Conservation (phyloP, 2,797 vertebrate genomes). For the Cynodonichthys magdalenae region DNA sequence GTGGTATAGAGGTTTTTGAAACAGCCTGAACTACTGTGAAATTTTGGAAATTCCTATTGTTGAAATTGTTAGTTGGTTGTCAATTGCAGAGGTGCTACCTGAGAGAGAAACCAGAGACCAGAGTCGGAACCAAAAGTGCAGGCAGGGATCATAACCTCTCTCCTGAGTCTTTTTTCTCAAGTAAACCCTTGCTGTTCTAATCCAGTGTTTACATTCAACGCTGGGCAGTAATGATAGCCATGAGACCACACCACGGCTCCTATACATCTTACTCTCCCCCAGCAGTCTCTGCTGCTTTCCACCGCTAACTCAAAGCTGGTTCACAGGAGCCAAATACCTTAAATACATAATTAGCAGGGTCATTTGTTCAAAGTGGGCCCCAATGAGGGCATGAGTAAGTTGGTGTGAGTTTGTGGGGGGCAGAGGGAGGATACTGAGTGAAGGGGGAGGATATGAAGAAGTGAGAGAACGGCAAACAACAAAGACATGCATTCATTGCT, state of each 20-base stretch:
- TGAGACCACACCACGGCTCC: conserved; percentile 69
- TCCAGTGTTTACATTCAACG: conserved; percentile 75
- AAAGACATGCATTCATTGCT: conserved; percentile 77
- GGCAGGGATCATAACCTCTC: conserved; percentile 43
- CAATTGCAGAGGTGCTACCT: conserved; percentile 41
- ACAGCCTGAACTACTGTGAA: too few species aligned
- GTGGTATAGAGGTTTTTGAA: too few species aligned
- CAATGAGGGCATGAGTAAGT: conserved; percentile 58
- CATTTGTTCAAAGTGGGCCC: conserved; percentile 73
- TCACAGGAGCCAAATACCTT: conserved; percentile 82
- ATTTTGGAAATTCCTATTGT: too few species aligned
- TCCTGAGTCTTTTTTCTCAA: conserved; percentile 52
- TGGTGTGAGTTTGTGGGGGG: conserved; percentile 58
- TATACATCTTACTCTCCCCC: conserved; percentile 34
- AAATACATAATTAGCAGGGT: conserved; percentile 83
- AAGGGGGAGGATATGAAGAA: conserved; percentile 62
- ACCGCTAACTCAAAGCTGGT: conserved; percentile 77
- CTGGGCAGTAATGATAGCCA: conserved; percentile 78
- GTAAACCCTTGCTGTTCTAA: conserved; percentile 68
- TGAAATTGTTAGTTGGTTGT: conserved; percentile 13
- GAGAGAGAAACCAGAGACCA: conserved; percentile 61
- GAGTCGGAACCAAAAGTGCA: conserved; percentile 27
- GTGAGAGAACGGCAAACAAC: conserved; percentile 71
- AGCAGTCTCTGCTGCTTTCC: conserved; percentile 44
- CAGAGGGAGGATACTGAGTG: conserved; percentile 49